A percentile compares a stretch with the other conserved stretches of the same genome.
Conservation (phyloP, 2,888 invertebrate species). For the Sericinus montela region DNA sequence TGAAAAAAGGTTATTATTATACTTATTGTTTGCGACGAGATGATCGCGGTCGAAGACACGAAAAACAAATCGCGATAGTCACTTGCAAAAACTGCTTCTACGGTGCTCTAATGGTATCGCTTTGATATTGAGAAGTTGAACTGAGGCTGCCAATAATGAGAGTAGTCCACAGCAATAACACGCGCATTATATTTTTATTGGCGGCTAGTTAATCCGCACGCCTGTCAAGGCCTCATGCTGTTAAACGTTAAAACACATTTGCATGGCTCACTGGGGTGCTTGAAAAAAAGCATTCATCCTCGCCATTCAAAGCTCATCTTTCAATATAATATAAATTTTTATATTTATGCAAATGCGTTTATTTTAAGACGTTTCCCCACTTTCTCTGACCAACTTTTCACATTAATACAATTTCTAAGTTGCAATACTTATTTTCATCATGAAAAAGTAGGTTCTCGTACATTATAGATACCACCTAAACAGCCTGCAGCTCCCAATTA, state of each 20-base stretch:
- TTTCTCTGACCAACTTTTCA: slow-evolving; percentile 11
- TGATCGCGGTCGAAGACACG: slow-evolving; percentile 59
- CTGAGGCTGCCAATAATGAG: slow-evolving; percentile 45
- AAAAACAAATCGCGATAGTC: slow-evolving; percentile 38
- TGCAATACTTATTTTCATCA: slow-evolving; percentile 8
- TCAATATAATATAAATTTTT: slow-evolving; percentile 23
- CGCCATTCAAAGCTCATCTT: slow-evolving; percentile 54
- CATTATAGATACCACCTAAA: slow-evolving; percentile 17
- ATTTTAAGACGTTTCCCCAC: background rate
- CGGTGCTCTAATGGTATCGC: slow-evolving; percentile 34
- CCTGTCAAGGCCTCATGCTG: slow-evolving; percentile 52
- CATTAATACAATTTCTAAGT: slow-evolving; percentile 3
- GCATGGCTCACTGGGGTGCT: slow-evolving; percentile 49
- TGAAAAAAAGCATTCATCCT: slow-evolving; percentile 36
- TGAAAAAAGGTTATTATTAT: slow-evolving; percentile 43
- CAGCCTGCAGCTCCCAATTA: slow-evolving; percentile 48
- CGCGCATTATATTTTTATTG: slow-evolving; percentile 47
- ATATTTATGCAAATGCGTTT: background rate
- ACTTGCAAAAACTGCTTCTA: slow-evolving; percentile 31
- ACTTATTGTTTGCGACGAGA: slow-evolving; percentile 47
- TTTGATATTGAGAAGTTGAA: slow-evolving; percentile 40
- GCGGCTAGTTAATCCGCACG: slow-evolving; percentile 49
- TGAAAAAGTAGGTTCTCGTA: slow-evolving; percentile 13
- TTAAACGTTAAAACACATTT: slow-evolving; percentile 54
- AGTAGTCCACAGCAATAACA: slow-evolving; percentile 33